Conservation (phyloP, 2,888 invertebrate genomes). For the Tipula unca region DNA sequence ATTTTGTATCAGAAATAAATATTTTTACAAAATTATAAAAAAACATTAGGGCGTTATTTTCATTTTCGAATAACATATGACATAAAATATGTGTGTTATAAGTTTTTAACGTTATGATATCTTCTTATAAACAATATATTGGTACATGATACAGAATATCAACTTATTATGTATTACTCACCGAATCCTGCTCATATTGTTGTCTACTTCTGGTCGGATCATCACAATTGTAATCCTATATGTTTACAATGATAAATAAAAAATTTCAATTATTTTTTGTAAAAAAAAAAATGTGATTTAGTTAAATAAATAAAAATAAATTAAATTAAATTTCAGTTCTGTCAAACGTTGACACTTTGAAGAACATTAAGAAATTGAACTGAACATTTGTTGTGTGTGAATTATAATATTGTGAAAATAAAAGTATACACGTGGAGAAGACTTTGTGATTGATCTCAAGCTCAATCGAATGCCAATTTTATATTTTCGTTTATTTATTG, state of each 20-base stretch:
- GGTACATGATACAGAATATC: not conserved
- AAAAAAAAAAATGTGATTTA: not conserved
- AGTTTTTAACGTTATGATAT: no score
- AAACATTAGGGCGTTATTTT: no score
- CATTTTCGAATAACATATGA: no score
- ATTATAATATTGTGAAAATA: not conserved
- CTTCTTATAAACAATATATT: no score
- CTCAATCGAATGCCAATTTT: slow-evolving; percentile 21
- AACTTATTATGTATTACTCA: slow-evolving; percentile 32
- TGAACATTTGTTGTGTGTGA: not conserved
- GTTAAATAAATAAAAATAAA: slow-evolving; percentile 15
- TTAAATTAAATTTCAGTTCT: not conserved
- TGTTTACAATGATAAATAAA: slow-evolving; percentile 21
- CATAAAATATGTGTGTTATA: no score
- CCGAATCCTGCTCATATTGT: slow-evolving; percentile 43
- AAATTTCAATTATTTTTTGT: not conserved
- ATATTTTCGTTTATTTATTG: not conserved
- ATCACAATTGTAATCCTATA: slow-evolving; percentile 43
- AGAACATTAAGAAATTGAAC: not conserved
- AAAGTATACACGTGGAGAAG: not conserved
- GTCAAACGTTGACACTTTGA: not conserved
- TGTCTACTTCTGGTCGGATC: slow-evolving; percentile 40
- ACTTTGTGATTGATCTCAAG: not conserved
- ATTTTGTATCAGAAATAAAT: no score
- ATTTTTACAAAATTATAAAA: no score